Evolutionary conservation across 1,140 invertebrate species (phyloP), one percentile per base, ranked within the genome.

Genomic region (Drosophila nigromelanica): DNA sequence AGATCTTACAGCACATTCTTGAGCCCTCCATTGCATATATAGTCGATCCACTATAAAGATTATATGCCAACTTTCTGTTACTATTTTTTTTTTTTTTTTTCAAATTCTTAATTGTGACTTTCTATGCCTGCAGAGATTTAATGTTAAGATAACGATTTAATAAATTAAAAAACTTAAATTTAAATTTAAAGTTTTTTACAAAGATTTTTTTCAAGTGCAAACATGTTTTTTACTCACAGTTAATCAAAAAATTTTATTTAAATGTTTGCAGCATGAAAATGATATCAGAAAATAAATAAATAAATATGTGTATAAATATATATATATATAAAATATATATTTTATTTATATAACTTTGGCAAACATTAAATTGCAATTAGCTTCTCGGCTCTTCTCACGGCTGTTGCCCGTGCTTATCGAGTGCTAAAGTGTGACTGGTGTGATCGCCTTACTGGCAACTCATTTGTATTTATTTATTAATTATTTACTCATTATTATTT

Each of bases 311-410:
- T 42, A 58, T 62, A 18, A 14, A 47, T 54, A 14, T 54, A 76
- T 76, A 43, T 73, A 71, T 68, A 62, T 55, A 72, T 59, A 60
- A 54, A 76, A 27, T 27, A 27, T 6, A 27, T 27, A 27, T 5
- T 5, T 5, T 66, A 83, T 78, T 74, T 66, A 71, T 85, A 75
- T 66, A 74, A 83, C 72, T 77, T 74, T 73, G 69, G 60, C 79
- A 89, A 89, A 80, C 83, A 89, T 89, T 89, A 78, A 89, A 89
- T 83, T 77, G 76, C 70, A 89, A 89, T 89, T 89, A 83, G 70
- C 56, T 74, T 73, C 66, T 66, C 62, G 51, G 56, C 77, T 60
- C 73, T 72, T 52, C 52, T 68, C 68, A 75, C 58, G 59, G 66
- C 51, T 70, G 55, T 50, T 58, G 51, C 52, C 64, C 37, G 66